These are phyloP conservation scores for Parasteatoda lunata DNA, from an alignment of 2,888 invertebrate species.

Conservation along the genomic window DNA sequence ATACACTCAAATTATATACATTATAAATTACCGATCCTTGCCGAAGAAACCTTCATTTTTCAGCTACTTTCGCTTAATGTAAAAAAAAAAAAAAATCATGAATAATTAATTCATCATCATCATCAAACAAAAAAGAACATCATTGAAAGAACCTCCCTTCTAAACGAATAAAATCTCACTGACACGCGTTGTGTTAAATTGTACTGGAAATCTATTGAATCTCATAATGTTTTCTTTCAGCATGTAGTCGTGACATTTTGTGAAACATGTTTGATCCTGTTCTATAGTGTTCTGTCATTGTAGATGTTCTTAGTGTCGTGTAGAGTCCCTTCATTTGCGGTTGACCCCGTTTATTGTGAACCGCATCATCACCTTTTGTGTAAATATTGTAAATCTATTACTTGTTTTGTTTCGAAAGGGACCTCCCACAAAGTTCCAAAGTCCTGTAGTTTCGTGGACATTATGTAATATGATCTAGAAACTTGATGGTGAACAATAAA, in stretches of 20 bases:
- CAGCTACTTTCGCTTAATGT: too few species aligned
- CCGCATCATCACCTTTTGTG: constrained; percentile 34
- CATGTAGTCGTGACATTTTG: constrained; percentile 12
- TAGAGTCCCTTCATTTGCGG: constrained; percentile 21
- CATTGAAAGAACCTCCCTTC: too few species aligned
- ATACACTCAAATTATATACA: too few species aligned
- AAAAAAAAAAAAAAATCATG: too few species aligned
- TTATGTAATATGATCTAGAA: constrained; percentile 65
- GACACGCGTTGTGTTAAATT: too few species aligned
- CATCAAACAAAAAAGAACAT: too few species aligned
- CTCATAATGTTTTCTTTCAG: neutral
- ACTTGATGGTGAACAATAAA: constrained; percentile 68
- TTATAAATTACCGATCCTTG: too few species aligned
- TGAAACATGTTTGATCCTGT: neutral
- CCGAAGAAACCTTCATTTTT: too few species aligned
- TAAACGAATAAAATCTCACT: too few species aligned
- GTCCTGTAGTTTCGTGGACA: constrained; percentile 66
- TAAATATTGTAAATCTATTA: constrained; percentile 68
- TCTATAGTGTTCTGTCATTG: constrained; percentile 36
- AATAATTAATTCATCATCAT: too few species aligned
- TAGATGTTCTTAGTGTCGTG: constrained; percentile 50
- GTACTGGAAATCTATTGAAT: too few species aligned
- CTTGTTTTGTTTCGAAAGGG: constrained; percentile 42
- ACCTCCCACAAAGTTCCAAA: constrained; percentile 6
- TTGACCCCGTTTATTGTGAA: constrained; percentile 17